Conservation (phyloP, 2,797 vertebrate species). For the Helostoma temminkii region DNA sequence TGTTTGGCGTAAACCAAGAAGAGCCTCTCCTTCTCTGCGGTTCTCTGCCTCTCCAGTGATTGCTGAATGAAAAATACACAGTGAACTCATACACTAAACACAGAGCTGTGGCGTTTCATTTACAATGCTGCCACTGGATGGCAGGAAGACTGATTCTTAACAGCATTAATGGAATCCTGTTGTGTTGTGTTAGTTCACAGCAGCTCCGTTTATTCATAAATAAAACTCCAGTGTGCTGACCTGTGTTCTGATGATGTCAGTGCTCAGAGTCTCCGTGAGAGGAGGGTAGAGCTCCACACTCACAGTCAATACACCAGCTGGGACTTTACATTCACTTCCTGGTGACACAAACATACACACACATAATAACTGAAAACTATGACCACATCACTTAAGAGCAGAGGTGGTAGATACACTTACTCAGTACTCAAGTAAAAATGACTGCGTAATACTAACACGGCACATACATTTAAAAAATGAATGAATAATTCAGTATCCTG, state of each 20-base stretch:
- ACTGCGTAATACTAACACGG: no score
- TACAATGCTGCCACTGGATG: background rate
- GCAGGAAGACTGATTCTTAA: slow-evolving; percentile 9
- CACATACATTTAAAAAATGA: no score
- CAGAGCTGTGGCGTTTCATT: background rate
- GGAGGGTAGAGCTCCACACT: slow-evolving; percentile 94
- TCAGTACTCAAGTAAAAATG: no score
- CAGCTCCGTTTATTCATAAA: slow-evolving; percentile 19
- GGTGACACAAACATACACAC: slow-evolving; percentile 29
- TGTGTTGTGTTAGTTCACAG: slow-evolving; percentile 7
- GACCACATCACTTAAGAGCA: no score
- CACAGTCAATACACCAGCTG: slow-evolving; percentile 93
- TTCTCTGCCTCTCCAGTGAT: slow-evolving; percentile 92
- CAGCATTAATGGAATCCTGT: slow-evolving; percentile 20
- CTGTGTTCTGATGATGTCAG: slow-evolving; percentile 93
- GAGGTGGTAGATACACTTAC: no score
- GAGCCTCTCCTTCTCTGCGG: slow-evolving; percentile 93
- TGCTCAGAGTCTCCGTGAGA: slow-evolving; percentile 86
- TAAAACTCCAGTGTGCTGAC: slow-evolving; percentile 73
- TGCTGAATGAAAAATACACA: slow-evolving; percentile 81
- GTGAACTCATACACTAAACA: slow-evolving; percentile 8
- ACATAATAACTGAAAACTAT: slow-evolving; percentile 2
- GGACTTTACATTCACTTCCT: slow-evolving; percentile 89
- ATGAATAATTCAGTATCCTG: no score
- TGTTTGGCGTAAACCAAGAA: slow-evolving; percentile 98